Percentiles rank a stretch among this genome's conserved stretches.
Evolutionary conservation across 1,140 invertebrate genomes (phyloP).

Genomic region (Meloidogyne exigua): DNA sequence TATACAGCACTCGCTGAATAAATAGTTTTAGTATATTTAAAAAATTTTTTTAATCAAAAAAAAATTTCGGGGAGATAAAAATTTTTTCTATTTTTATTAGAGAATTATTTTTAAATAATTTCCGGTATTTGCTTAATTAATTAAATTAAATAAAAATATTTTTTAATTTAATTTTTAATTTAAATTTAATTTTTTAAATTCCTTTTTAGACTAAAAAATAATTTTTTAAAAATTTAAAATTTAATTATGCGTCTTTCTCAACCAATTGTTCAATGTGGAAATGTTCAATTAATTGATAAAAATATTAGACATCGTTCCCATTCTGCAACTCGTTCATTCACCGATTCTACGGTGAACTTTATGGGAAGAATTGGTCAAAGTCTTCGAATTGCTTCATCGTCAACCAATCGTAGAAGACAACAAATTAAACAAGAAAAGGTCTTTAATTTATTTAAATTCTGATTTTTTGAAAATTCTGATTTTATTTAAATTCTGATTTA

Average conservation of each 20-base stretch:
- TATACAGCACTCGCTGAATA: no score
- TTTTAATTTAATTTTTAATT: no score
- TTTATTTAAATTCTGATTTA: neutral
- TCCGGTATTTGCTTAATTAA: no score
- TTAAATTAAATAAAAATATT: no score
- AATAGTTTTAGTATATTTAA: no score
- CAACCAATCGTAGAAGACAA: conserved; percentile 7
- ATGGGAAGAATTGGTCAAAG: conserved; percentile 56
- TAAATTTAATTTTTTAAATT: no score
- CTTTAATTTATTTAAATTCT: conserved; percentile 12
- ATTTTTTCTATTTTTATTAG: no score
- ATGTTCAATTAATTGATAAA: neutral
- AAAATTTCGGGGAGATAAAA: no score
- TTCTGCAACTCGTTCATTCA: conserved; percentile 46
- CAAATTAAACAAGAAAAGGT: conserved; percentile 31
- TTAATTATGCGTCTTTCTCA: neutral
- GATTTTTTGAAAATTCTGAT: neutral
- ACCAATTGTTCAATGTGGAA: neutral
- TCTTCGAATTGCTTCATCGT: conserved; percentile 38
- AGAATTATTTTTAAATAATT: no score
- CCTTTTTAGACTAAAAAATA: no score
- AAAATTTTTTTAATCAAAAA: no score
- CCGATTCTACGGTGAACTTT: conserved; percentile 50
- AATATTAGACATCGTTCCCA: conserved; percentile 43
- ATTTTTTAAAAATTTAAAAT: no score